Base-by-base conservation (phyloP, 2,797 vertebrate species). In the Rhinichthys osculus region DNA sequence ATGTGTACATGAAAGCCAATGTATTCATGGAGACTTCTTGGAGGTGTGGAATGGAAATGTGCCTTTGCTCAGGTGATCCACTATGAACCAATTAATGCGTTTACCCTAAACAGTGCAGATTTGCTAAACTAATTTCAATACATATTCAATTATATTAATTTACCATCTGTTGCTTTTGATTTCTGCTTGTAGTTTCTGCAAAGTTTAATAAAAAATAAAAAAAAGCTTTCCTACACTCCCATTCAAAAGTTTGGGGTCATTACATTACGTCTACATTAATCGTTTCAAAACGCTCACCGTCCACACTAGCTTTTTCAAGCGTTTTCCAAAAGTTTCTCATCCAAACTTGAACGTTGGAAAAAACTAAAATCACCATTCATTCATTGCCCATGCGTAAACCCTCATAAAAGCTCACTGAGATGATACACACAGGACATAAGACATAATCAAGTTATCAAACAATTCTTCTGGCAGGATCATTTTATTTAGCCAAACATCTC, bases 31-130 rank as follows among this genome's bases (percentile, higher is more conserved):
- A 40, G 62, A 50, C 44, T 23, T 67, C 82, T 42, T 50, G 44
- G 59, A 76, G 33, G 33, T 30, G 52, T 71, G 67, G 52, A 72
- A 57, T 13, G n/a, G 67, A 82, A 82, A 59, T 52, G 42, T 52
- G 21, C 30, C 21, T 8, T 73, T 44, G 11, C 19, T 69, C 27
- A 86, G 70, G n/a, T 62, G 5, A 71, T 71, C 62, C 35, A 52
- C 13, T 23, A 47, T 50, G 17, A 78, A 69, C 30, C 27, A 44
- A 35, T 54, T 4, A 10, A 23, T 17, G 14, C 2, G 21, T 38
- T 1, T 11, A 80, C 7, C 10, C 21, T 30, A n/a, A 72, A 84
- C 44, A 17, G 42, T 7, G 19, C 6, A 52, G 50, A 35, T 27
- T 50, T n/a, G 16, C 47, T 19, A 54, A 16, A 44, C 2, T 19